Base-by-base conservation (phyloP, 1,140 invertebrate species). In the Pemphigus obesinymphae region DNA sequence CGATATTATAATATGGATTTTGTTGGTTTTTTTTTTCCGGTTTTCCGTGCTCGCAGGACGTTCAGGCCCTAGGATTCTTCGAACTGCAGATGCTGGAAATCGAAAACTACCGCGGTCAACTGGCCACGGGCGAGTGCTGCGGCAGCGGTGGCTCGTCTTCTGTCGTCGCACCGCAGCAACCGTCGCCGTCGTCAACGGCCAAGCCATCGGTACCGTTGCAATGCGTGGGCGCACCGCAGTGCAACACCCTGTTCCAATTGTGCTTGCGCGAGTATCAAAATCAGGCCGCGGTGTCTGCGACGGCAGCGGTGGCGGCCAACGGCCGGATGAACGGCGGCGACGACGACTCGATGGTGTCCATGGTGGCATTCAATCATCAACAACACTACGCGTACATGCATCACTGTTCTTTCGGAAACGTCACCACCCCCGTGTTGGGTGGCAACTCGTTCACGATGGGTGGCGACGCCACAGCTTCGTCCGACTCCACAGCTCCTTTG, bases 81-180 rank as follows among this genome's bases (percentile, higher is more conserved):
- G 95, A 97, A 90, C 91, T 96, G 86, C 93, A 96, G 89, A 93
- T 96, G 86, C 91, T 96, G 85, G 94, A 95, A 88, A 92, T 96
- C 87, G 92, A 92, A 86, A 97, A 96, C 89, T 92, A 92, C 85
- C 91, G 93, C 83, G 93, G 93, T 84, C 93, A 94, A 87, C 89
- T 95, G 85, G 89, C 92, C 83, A 90, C 90, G 85, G 94, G 94
- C 84, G 90, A 90, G 86, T 96, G 95, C 89, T 96, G 95, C 88
- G 93, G 93, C 82, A 90, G 90, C 86, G 86, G 85, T 29, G 66
- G 26, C 31, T 37, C 63, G 3, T 85, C 83, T 82, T 82, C 81
- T n/a, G 26, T 48, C 88, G 96, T 95, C 89, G 96, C 84, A 96
- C 92, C 88, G 50, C 70, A 66, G 26, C 82, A 29, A 13, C 17